Base-by-base conservation (phyloP, 2,888 invertebrate species). In the Empis stercorea region DNA sequence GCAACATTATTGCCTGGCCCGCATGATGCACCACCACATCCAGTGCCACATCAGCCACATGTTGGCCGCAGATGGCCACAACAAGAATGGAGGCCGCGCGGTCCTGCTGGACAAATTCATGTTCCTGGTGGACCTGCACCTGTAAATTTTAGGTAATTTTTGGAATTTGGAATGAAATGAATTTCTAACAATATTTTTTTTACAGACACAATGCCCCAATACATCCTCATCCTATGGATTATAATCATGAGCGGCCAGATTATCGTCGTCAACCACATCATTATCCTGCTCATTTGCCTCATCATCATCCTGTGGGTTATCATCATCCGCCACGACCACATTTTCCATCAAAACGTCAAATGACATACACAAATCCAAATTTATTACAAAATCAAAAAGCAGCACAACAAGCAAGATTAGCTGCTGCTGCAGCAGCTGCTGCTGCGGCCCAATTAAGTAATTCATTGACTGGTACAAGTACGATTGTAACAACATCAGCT, bases 311-410 rank as follows among this genome's bases (percentile, higher is more conserved):
- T 20, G 20, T 43, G 1, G 30, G 49, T 13, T 38, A 14, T 11
- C 50, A 48, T 27, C 49, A 52, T 32, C 54, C 53, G 27, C 51
- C 54, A n/a, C 56, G 57, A 5, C 59, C 61, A 1, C 62, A 66
- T 13, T 68, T 68, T 49, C 62, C 62, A 0, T 58, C 59, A 44
- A 68, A 67, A 48, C 59, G 66, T 9, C 60, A 60, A n/a, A 55
- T 66, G 55, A 62, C 66, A 1, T 68, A 66, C 43, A 61, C 61
- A 5, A 61, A 61, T 46, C 61, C 62, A 1, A 65, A 63, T 39
- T 56, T 61, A 4, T 56, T 61, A 4, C 63, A 61, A 44, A 66
- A 65, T 38, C 36, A 50, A 1, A 23, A 48, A 11, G 43, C 41
- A n/a, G 15, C 45, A n/a, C 63, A 63, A 46, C 54, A 56, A 27